A percentile compares a stretch with the other conserved stretches of the same genome.
Evolutionary conservation across 2,113 vertebrate genomes (phyloP).

Genomic region (Xyrauchen texanus): DNA sequence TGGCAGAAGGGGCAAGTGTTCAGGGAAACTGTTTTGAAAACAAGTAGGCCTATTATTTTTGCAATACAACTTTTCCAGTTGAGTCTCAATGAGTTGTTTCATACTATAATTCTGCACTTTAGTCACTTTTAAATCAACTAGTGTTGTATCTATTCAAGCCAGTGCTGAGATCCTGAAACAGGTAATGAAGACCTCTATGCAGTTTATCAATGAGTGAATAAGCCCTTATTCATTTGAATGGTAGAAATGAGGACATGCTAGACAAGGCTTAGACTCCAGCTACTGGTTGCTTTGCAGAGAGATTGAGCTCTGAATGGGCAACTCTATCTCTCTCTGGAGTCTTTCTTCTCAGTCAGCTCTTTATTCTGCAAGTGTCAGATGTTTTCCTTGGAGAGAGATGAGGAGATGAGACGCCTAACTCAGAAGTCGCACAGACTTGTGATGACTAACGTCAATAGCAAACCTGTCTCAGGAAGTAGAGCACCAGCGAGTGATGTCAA

Average conservation of each 20-base stretch:
- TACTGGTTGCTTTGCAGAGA: conserved; percentile 32
- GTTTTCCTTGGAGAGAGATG: conserved; percentile 48
- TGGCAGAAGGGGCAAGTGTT: too few species aligned
- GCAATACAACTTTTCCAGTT: too few species aligned
- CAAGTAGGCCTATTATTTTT: too few species aligned
- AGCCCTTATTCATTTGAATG: conserved; percentile 45
- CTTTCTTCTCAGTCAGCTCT: conserved; percentile 47
- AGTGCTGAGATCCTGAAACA: conserved; percentile 36
- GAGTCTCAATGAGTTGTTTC: neutral
- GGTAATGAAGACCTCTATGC: conserved; percentile 41
- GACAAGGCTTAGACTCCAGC: conserved; percentile 36
- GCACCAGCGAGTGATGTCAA: conserved; percentile 34
- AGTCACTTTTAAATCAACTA: conserved; percentile 26
- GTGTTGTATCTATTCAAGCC: conserved; percentile 1
- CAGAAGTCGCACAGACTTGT: conserved; percentile 39
- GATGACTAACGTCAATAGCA: conserved; percentile 44
- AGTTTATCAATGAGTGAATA: conserved; percentile 53
- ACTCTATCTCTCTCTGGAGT: conserved; percentile 60
- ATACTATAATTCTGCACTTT: conserved; percentile 16
- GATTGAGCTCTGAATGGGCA: conserved; percentile 56
- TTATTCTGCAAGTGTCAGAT: conserved; percentile 49
- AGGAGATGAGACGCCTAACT: conserved; percentile 54
- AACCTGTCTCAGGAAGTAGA: conserved; percentile 47
- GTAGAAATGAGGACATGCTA: conserved; percentile 34
- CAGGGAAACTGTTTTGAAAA: too few species aligned